Conservation (phyloP, 92 coral and sea anemone species). For the Heliopora coerulea region DNA sequence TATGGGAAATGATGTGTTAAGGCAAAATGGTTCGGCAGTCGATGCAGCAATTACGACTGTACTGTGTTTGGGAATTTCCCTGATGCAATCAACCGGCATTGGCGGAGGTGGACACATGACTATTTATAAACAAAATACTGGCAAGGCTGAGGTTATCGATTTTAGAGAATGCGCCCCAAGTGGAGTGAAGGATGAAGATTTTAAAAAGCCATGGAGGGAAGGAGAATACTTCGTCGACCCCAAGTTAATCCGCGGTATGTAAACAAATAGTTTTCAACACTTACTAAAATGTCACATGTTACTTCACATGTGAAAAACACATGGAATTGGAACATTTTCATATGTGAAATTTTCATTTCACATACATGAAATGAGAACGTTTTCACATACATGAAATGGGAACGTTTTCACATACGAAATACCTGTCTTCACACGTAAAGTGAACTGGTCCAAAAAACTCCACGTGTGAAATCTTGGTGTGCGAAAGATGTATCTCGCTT, state of each 20-base stretch:
- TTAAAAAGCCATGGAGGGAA: constrained; percentile 50
- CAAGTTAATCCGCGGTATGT: neutral
- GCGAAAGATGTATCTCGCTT: too few species aligned
- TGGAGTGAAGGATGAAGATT: constrained; percentile 51
- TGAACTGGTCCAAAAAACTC: too few species aligned
- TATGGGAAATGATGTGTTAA: constrained; percentile 19
- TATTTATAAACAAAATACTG: constrained; percentile 57
- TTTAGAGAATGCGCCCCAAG: constrained; percentile 72
- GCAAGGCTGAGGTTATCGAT: constrained; percentile 60
- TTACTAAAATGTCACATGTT: too few species aligned
- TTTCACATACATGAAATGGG: too few species aligned
- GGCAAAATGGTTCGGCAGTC: constrained; percentile 61
- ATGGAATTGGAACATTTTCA: too few species aligned
- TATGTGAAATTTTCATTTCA: too few species aligned
- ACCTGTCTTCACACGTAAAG: too few species aligned
- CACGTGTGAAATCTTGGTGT: too few species aligned
- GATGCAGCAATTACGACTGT: constrained; percentile 72
- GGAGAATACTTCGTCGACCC: constrained; percentile 50
- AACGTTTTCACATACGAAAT: too few species aligned
- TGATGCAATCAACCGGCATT: constrained; percentile 76
- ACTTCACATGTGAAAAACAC: too few species aligned
- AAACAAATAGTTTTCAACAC: too few species aligned
- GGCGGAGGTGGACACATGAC: constrained; percentile 85
- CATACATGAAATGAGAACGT: too few species aligned
- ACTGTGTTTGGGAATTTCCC: constrained; percentile 66